phyloP scores from a whole-genome alignment of 2,113 vertebrate genomes.

The Lucifuga dentata region DNA sequence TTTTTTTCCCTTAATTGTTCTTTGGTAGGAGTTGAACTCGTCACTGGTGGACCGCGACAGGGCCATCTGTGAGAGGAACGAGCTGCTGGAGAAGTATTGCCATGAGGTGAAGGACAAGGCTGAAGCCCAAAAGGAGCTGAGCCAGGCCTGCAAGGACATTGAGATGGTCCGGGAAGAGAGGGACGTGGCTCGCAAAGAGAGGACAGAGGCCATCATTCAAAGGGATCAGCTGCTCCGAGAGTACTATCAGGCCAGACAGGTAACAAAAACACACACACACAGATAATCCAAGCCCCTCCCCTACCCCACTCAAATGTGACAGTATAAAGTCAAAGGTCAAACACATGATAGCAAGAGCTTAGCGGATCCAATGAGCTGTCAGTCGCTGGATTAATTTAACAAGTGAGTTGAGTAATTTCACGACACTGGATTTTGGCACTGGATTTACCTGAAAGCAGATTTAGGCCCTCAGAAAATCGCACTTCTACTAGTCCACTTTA shows the following conservation, averaged over 20 bases:
- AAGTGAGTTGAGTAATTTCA: too few relatives aligned
- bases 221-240: conserved; percentile 90
- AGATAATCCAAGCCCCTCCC: background rate
- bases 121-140: conserved; percentile 90
- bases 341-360: conserved; percentile 28
- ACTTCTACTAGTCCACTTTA: conserved; percentile 18
- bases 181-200: conserved; percentile 89
- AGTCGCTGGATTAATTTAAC: conserved; percentile 47
- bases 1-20: conserved; percentile 31
- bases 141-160: conserved; percentile 93
- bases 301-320: background rate
- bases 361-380: conserved; percentile 11
- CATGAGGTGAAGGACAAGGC: conserved; percentile 93
- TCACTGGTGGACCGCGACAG: conserved; percentile 90
- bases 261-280: conserved; percentile 59
- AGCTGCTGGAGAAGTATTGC: conserved; percentile 93
- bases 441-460: conserved; percentile 11
- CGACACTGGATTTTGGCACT: conserved; percentile 9
- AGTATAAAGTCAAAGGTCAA: conserved; percentile 23
- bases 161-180: conserved; percentile 90
- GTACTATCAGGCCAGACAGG: conserved; percentile 92
- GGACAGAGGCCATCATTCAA: conserved; percentile 91
- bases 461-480: too few relatives aligned
- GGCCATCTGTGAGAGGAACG: conserved; percentile 91
- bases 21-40: conserved; percentile 85